These are phyloP conservation scores for Manacus vitellinus DNA, from an alignment of 2,113 vertebrate species.

Conservation along the genomic window DNA sequence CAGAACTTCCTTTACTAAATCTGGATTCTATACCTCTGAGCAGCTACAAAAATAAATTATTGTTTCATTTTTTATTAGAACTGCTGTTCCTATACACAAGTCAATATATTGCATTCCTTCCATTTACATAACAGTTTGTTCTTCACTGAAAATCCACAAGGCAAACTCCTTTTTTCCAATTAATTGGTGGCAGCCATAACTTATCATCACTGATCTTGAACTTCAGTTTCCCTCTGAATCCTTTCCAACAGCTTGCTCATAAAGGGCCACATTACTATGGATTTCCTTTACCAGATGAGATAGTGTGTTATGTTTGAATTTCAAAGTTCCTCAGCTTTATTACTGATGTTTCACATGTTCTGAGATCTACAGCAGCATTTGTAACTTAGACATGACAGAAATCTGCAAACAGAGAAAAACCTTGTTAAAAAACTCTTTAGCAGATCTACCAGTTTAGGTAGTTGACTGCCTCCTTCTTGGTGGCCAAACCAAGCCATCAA, in stretches of 20 bases:
- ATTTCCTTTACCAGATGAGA: neutral
- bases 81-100: neutral
- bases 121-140: neutral
- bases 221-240: neutral
- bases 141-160: neutral
- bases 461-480: neutral
- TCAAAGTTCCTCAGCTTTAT: neutral
- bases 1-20: neutral
- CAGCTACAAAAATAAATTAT: neutral
- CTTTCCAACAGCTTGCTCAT: neutral
- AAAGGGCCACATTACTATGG: neutral
- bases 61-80: neutral
- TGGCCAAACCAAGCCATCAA: neutral
- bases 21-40: neutral
- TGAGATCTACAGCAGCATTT: neutral
- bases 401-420: neutral
- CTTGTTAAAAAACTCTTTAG: neutral
- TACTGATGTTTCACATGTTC: neutral
- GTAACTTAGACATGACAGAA: neutral
- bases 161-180: neutral
- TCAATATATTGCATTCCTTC: neutral
- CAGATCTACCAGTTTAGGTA: neutral
- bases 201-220: neutral
- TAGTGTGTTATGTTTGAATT: neutral
- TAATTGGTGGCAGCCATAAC: neutral